These are phyloP conservation scores for Cosmia pyralina DNA, from an alignment of 2,888 invertebrate genomes.

Conservation along the genomic window DNA sequence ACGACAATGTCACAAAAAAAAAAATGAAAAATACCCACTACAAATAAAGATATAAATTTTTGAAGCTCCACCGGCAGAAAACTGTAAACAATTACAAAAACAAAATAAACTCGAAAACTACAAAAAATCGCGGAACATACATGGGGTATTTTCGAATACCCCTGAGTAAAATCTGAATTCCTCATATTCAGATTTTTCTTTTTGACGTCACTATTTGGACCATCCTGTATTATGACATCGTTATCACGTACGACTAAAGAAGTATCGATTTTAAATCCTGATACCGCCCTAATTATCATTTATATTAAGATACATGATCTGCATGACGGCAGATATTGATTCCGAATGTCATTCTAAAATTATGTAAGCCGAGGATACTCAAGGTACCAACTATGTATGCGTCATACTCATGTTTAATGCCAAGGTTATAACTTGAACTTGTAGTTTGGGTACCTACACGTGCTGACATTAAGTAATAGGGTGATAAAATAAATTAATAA, in stretches of 20 bases:
- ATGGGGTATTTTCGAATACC: too few relatives aligned
- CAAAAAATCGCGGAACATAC: too few relatives aligned
- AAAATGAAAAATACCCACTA: too few relatives aligned
- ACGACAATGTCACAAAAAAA: too few relatives aligned
- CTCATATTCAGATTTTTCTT: too few relatives aligned
- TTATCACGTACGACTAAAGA: not conserved
- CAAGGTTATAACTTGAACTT: slow-evolving; percentile 44
- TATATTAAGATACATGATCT: not conserved
- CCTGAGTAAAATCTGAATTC: too few relatives aligned
- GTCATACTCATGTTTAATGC: slow-evolving; percentile 31
- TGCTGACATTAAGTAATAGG: slow-evolving; percentile 10
- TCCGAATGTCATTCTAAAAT: slow-evolving; percentile 9
- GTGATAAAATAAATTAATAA: not conserved
- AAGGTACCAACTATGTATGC: slow-evolving; percentile 6
- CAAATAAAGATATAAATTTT: too few relatives aligned
- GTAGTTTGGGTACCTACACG: slow-evolving; percentile 25
- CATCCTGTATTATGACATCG: not conserved
- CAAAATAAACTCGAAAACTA: too few relatives aligned
- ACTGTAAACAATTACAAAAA: too few relatives aligned
- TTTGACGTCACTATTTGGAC: too few relatives aligned
- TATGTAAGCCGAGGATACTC: slow-evolving; percentile 5
- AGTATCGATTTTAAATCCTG: slow-evolving; percentile 4
- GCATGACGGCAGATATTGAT: not conserved
- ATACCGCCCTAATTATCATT: not conserved
- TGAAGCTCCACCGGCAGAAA: too few relatives aligned